These are phyloP conservation scores for Morinoia aosen DNA, from an alignment of 2,888 invertebrate species.

Conservation along the genomic window DNA sequence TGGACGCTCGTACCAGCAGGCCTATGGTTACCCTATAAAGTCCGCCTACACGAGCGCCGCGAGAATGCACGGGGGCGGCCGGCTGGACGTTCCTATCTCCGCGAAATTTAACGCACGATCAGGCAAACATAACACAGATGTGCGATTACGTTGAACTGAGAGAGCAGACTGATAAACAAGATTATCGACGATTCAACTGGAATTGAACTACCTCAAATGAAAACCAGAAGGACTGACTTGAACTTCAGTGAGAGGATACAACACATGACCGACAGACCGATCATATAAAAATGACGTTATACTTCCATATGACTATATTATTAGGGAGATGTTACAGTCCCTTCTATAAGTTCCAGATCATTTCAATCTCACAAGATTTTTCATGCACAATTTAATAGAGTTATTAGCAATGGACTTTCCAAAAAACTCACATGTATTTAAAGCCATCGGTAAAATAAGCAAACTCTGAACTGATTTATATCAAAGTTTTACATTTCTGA, in stretches of 20 bases:
- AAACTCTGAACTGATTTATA: no score
- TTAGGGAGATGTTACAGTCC: not conserved
- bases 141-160: not conserved
- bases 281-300: not conserved
- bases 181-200: not conserved
- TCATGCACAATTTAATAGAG: no score
- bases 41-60: not conserved
- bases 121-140: not conserved
- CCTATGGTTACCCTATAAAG: not conserved
- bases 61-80: not conserved
- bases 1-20: not conserved
- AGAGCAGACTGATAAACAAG: not conserved
- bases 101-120: not conserved
- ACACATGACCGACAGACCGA: not conserved
- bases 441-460: no score
- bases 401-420: no score
- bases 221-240: not conserved
- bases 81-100: no score
- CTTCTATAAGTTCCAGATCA: not conserved
- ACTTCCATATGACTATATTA: not conserved
- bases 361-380: not conserved
- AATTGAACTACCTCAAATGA: no score
- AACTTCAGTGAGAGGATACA: not conserved
- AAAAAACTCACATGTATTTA: no score
- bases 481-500: no score